phyloP scores from a whole-genome alignment of 1,140 invertebrate genomes.

The Drosophila bipectinata region DNA sequence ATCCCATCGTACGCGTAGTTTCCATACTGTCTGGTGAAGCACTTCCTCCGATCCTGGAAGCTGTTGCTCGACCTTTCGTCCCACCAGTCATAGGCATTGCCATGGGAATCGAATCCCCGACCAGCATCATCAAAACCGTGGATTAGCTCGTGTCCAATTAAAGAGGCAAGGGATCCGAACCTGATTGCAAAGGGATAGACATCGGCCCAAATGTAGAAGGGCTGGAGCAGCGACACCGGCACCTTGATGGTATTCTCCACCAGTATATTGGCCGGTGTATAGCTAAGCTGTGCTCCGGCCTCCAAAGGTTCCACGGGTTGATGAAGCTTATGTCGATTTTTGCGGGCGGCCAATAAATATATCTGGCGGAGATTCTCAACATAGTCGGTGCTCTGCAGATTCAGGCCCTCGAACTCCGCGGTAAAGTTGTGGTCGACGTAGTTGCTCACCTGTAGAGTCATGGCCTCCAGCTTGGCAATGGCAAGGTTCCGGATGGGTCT shows the following conservation, averaged over 20 bases:
- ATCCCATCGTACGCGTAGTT: constrained; percentile 54
- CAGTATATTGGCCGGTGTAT: constrained; percentile 68
- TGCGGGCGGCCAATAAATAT: neutral
- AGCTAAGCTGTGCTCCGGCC: constrained; percentile 53
- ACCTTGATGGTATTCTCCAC: constrained; percentile 71
- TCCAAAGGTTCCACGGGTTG: constrained; percentile 56
- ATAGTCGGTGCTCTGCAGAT: constrained; percentile 33
- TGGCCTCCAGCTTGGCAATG: constrained; percentile 61
- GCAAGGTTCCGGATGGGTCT: constrained; percentile 46
- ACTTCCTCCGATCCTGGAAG: constrained; percentile 51
- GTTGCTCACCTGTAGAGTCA: constrained; percentile 63
- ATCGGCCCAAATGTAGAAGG: constrained; percentile 62
- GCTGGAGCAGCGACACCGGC: constrained; percentile 68
- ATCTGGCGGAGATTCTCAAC: constrained; percentile 46
- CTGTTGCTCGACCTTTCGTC: constrained; percentile 47
- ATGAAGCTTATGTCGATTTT: constrained; percentile 38
- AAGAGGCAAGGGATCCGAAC: constrained; percentile 87
- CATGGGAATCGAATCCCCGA: constrained; percentile 96
- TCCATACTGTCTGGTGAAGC: constrained; percentile 69
- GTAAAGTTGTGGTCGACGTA: constrained; percentile 55
- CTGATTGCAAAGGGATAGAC: constrained; percentile 77
- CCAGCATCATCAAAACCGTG: constrained; percentile 88
- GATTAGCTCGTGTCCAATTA: constrained; percentile 90
- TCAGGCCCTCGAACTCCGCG: constrained; percentile 57
- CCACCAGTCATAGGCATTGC: constrained; percentile 84